These are phyloP conservation scores for Dolichoris vasculosae DNA, from an alignment of 1,140 invertebrate species.

Conservation along the genomic window DNA sequence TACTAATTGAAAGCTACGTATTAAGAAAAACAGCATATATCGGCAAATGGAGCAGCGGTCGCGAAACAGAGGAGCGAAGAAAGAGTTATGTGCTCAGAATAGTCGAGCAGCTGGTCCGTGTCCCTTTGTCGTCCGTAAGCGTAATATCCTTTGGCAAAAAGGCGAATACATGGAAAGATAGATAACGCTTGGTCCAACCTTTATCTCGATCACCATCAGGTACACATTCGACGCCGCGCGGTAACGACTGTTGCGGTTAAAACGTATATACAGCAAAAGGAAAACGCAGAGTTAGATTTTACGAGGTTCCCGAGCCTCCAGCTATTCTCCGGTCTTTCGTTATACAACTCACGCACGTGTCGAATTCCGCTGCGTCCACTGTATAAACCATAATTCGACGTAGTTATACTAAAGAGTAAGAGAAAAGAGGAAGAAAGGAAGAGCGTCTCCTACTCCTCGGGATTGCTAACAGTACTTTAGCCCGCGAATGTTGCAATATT, in stretches of 20 bases:
- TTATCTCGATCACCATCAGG: constrained; percentile 16
- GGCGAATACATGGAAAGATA: not conserved
- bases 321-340: not conserved
- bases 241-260: not conserved
- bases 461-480: constrained; percentile 10
- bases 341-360: constrained; percentile 29
- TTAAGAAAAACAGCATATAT: not conserved
- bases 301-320: constrained; percentile 17
- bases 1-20: not conserved
- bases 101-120: no score
- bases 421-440: not conserved
- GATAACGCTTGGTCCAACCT: constrained; percentile 12
- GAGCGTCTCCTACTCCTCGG: not conserved
- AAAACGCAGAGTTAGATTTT: constrained; percentile 11
- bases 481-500: not conserved
- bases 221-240: not conserved
- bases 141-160: no score
- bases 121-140: no score
- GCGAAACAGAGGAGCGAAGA: not conserved
- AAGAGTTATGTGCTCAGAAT: no score
- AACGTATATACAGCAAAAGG: not conserved
- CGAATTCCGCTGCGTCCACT: constrained; percentile 25
- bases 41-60: not conserved
- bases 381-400: constrained; percentile 44
- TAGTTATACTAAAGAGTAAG: not conserved